Evolutionary conservation across 2,797 vertebrate genomes (phyloP), one percentile per base, ranked within the genome.

Genomic region (Pangasius djambal): DNA sequence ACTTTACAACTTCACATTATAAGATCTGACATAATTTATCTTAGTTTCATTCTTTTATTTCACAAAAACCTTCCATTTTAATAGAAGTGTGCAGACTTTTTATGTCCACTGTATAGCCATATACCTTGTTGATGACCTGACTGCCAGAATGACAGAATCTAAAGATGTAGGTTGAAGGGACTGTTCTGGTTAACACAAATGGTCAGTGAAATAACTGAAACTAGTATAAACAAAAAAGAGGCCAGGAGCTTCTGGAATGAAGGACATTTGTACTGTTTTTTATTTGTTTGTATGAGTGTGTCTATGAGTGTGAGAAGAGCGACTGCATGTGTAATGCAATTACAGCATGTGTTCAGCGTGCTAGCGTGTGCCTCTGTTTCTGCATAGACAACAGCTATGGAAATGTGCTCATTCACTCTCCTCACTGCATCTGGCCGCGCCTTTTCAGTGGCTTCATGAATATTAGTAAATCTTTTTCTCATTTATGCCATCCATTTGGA

Each of bases 381-480:
- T 75, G 77, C 88, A 90, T 72, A 84, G 86, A 91, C 89, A 90
- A 90, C 90, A 89, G 92, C 86, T 90, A 91, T 90, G 89, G 89
- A 91, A 92, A 92, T 92, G 86, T 75, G 79, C 61, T 87, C 86
- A 92, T 93, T 92, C 89, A 88, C 70, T 88, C 79, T 88, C 61
- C 91, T 86, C 81, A 86, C 57, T 87, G 86, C 88, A 88, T 93
- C 89, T 87, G 91, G 67, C 84, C 89, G 85, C 88, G 87, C 89
- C 86, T 91, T 87, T 89, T 90, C 74, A 90, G 83, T 88, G 79
- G 85, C 89, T 90, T 91, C 88, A 90, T 93, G 92, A 93, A 93
- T 92, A 91, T 92, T 90, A 89, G 88, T 86, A 70, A 87, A 74
- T 91, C 90, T 91, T 90, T 88, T 87, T 88, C 87, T 90, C 78